phyloP scores from a whole-genome alignment of 1,140 invertebrate species.

The Apis mellifera region Amel_HAv3.1 CM009937.2:13383501-13384000 shows the following conservation, averaged over 20 bases:
- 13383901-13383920: no score
- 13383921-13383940: not conserved
- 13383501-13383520: not conserved
- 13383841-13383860: not conserved
- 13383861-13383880: not conserved
- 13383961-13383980: not conserved
- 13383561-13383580: not conserved
- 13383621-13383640: not conserved
- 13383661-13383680: conserved; percentile 23
- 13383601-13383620: not conserved
- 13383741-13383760: not conserved
- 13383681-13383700: conserved; percentile 1
- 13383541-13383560: not conserved
- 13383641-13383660: conserved; percentile 10
- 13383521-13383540: not conserved
- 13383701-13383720: not conserved
- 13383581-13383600: not conserved
- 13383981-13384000: not conserved
- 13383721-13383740: not conserved
- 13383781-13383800: not conserved
- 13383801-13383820: not conserved
- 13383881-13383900: not conserved
- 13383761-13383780: not conserved
- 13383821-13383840: not conserved
- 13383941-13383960: not conserved